Base-by-base conservation (phyloP, 2,113 vertebrate genomes). In the Tapirus terrestris region DNA sequence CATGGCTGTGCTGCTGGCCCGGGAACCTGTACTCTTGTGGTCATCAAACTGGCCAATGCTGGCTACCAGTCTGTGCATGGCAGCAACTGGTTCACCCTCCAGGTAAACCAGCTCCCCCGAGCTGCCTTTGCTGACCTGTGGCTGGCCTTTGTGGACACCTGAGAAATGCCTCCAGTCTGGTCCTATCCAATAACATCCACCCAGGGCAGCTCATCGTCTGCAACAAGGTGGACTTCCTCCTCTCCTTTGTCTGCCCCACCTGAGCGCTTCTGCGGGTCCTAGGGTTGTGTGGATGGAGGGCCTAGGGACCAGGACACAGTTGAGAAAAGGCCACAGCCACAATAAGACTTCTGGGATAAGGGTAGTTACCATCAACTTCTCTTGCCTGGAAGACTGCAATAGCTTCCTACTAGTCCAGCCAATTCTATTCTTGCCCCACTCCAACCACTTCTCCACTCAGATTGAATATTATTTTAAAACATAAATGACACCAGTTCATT, bases 11-110 rank as follows among this genome's bases (percentile, higher is more conserved):
- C 91, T 97, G 39, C 75, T 97, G 68, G 80, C 73, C 51, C 53
- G 88, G 39, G 94, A 91, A 61, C 91, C 81, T 7, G 23, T 5
- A 92, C 80, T 2, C 96, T 96, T 29, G 83, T 97, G 81, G 29
- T 96, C 56, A 96, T 95, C 61, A 97, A 96, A n/a, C 53, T 96
- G 67, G 93, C 90, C 97, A 98, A 96, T 51, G 95, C 96, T 1
- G 72, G 95, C 36, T 96, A 94, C 43, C 61, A 89, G 45, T 94
- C 89, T 0, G 33, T 70, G 61, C 73, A 79, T 2, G 53, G 91
- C 36, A 97, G 89, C 1, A 58, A 95, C 82, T 97, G 91, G 90
- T 18, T 97, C 25, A 93, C 82, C 13, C 60, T 95, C 4, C 91
- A 95, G 70, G 1, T 97, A 39, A 97, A 97, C 81, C 36, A 17